Base-by-base conservation (phyloP, 2,113 vertebrate species). In the Myotis yumanensis region DNA sequence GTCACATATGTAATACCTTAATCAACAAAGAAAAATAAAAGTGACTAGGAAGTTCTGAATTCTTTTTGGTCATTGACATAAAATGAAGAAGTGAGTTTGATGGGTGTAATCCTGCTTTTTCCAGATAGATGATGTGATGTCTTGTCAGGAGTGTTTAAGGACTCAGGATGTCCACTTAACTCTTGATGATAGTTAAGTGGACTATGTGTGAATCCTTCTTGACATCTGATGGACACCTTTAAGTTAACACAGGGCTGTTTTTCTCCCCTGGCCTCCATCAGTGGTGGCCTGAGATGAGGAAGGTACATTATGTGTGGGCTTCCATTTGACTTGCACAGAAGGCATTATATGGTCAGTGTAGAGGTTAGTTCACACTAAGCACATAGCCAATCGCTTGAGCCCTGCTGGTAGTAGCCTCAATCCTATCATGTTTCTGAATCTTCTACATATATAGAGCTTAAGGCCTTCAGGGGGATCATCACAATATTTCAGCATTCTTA, bases 91-190 rank as follows among this genome's bases (percentile, higher is more conserved):
- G 28, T 2, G 25, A 23, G 11, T 17, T 54, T 62, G 46, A 75
- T 28, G 32, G 95, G 16, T 52, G 28, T 68, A 89, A 83, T 83
- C 16, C 48, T 32, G 22, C n/a, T 46, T 89, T 91, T 59, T 43
- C 22, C 20, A 64, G 46, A 91, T 16, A 2, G 6, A 35, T 35
- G 28, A 25, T 8, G 22, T 37, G 9, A 57, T 11, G 18, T 48
- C 23, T 57, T 64, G 4, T 54, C 37, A 75, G 43, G 16, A 77
- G 17, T 17, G 5, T 46, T 86, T 35, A 62, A 25, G n/a, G 52
- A 43, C n/a, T 69, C 32, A n/a, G 59, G 11, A 7, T 73, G 28
- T 71, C 40, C 51, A 69, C 14, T 35, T 64, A 7, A 95, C 20
- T 46, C 46, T 71, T 72, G 62, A 71, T 35, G 12, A 82, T 37